phyloP scores from a whole-genome alignment of 2,797 vertebrate genomes.

The Diplodus sargus region DNA sequence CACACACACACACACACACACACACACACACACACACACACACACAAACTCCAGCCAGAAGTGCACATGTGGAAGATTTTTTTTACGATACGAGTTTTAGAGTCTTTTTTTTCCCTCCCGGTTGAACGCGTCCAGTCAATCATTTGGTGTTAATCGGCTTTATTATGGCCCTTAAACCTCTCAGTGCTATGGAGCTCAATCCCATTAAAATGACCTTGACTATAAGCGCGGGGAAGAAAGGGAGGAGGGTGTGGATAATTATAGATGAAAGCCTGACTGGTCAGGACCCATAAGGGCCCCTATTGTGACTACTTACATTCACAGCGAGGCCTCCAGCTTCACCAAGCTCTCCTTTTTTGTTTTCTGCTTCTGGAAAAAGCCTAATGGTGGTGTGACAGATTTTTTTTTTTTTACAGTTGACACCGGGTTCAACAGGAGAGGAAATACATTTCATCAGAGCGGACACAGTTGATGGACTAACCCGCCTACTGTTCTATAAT shows the following conservation, averaged over 20 bases:
- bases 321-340: slow-evolving; percentile 49
- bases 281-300: slow-evolving; percentile 58
- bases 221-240: slow-evolving; percentile 62
- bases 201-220: slow-evolving; percentile 87
- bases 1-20: too few species aligned
- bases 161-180: slow-evolving; percentile 83
- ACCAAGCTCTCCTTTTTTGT: slow-evolving; percentile 30
- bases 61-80: slow-evolving; percentile 4
- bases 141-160: slow-evolving; percentile 84
- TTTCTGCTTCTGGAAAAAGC: slow-evolving; percentile 14
- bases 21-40: too few species aligned
- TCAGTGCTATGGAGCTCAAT: slow-evolving; percentile 77
- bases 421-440: slow-evolving; percentile 1
- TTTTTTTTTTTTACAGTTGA: slow-evolving; percentile 12
- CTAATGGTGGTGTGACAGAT: slow-evolving; percentile 8
- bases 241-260: slow-evolving; percentile 75
- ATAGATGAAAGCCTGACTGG: slow-evolving; percentile 67
- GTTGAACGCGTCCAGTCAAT: slow-evolving; percentile 69
- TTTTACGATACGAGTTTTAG: neutral
- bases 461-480: too few species aligned
- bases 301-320: slow-evolving; percentile 64
- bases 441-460: neutral
- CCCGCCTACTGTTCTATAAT: too few species aligned
- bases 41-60: neutral
- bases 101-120: slow-evolving; percentile 8